Evolutionary conservation across 1,140 invertebrate genomes (phyloP).

Genomic region (Procambarus clarkii): DNA sequence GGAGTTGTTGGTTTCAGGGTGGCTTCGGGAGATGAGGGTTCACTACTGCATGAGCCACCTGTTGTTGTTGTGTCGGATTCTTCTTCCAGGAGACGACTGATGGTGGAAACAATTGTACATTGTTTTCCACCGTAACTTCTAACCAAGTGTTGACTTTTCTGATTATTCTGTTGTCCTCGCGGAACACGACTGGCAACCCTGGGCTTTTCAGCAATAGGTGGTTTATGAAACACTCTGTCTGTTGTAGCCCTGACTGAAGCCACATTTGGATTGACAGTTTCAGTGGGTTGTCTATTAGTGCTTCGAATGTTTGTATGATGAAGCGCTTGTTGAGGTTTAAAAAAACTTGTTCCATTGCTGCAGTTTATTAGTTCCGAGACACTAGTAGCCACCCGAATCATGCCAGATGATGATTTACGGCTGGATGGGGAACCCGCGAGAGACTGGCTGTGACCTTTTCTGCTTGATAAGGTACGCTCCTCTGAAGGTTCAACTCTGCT

Average conservation of each 20-base stretch:
- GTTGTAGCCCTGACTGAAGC: conserved; percentile 62
- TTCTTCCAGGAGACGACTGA: conserved; percentile 68
- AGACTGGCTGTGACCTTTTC: neutral
- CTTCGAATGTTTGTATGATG: conserved; percentile 35
- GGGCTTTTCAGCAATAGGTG: conserved; percentile 71
- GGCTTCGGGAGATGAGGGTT: conserved; percentile 71
- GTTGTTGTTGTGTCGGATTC: conserved; percentile 67
- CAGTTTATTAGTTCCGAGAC: conserved; percentile 56
- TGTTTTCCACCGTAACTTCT: conserved; percentile 46
- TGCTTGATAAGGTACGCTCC: conserved; percentile 20
- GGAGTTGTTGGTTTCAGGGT: conserved; percentile 69
- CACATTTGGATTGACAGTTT: conserved; percentile 67
- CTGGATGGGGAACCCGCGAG: conserved; percentile 31
- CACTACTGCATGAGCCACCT: conserved; percentile 64
- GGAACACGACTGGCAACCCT: conserved; percentile 32
- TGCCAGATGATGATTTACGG: conserved; percentile 52
- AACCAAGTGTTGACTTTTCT: conserved; percentile 39
- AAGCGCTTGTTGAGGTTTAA: conserved; percentile 40
- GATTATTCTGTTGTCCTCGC: conserved; percentile 27
- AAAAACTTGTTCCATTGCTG: conserved; percentile 33
- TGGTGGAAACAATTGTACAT: conserved; percentile 70
- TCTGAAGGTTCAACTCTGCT: conserved; percentile 58
- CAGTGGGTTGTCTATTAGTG: conserved; percentile 14
- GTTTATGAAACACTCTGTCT: conserved; percentile 69
- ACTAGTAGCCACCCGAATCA: conserved; percentile 62